Base-by-base conservation (phyloP, 2,797 vertebrate species). In the Danio kyathit region DNA sequence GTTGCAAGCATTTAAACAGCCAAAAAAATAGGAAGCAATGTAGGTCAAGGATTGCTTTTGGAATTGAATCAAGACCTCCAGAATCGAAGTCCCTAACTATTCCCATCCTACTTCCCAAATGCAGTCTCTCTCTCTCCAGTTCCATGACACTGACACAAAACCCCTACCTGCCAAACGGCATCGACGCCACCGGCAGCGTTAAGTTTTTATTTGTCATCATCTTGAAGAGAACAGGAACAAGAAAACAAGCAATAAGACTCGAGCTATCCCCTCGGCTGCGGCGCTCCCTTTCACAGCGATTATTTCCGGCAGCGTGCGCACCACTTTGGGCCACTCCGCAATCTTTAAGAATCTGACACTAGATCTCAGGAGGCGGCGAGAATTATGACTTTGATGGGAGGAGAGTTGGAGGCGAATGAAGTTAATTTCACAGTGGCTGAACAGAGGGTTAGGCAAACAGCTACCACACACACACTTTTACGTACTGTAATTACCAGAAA, bases 371-470 rank as follows among this genome's bases (percentile, higher is more conserved):
- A 65, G 84, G 65, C 56, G 44, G 16, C 5, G 56, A 48, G 74
- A 87, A 90, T 90, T 87, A 89, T 86, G 93, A 94, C 89, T 89
- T 87, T 88, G 88, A 93, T 75, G 90, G 76, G 5, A 86, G 16
- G 80, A 12, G 9, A 71, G 91, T 73, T 87, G 88, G 88, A 91
- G 91, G 88, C 90, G 66, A 92, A 88, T 90, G 74, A 92, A 95
- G 93, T 91, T 94, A 93, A 96, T 95, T 96, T 96, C 94, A 96
- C 95, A 95, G 94, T 85, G 87, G 83, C 83, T 95, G 95, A 95
- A 93, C 95, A 92, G 90, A 83, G 56, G 83, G 71, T 78, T 71
- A 82, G 69, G 88, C 88, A 84, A 87, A 88, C 86, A 90, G 88
- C 88, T 4, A 54, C 52, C 85, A 82, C 86, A 9, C 87, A 10